Conservation (phyloP, 2,113 vertebrate species). For the Arvicanthis niloticus region DNA sequence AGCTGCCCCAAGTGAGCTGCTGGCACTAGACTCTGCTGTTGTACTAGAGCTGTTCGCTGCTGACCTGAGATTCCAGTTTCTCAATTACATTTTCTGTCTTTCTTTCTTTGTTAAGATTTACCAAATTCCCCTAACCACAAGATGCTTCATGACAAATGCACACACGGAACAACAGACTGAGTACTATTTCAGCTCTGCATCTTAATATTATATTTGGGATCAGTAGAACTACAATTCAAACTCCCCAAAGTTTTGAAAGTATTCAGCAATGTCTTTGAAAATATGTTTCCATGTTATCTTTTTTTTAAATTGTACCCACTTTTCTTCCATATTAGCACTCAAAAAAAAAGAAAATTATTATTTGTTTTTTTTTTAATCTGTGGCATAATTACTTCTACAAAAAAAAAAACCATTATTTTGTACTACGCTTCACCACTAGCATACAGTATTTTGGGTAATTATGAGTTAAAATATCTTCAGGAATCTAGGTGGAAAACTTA, state of each 20-base stretch:
- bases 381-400: conserved; percentile 71
- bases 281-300: conserved; percentile 50
- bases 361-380: conserved; percentile 49
- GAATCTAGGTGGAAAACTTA: conserved; percentile 60
- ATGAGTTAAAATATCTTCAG: conserved; percentile 76
- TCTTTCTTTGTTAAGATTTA: conserved; percentile 14
- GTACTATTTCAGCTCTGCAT: neutral
- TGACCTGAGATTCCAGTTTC: neutral
- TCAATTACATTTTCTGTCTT: neutral
- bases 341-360: conserved; percentile 76
- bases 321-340: conserved; percentile 50
- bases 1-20: neutral
- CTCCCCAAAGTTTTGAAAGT: conserved; percentile 54
- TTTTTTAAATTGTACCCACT: conserved; percentile 55
- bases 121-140: neutral
- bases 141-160: neutral
- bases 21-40: too few relatives aligned
- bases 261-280: conserved; percentile 48
- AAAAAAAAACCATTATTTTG: conserved; percentile 43
- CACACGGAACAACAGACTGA: neutral
- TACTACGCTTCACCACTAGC: conserved; percentile 58
- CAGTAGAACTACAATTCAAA: conserved; percentile 6
- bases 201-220: conserved; percentile 68
- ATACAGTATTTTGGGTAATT: conserved; percentile 68
- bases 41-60: neutral